Evolutionary conservation across 1,140 invertebrate genomes (phyloP).

Genomic region (Penaeus vannamei): DNA sequence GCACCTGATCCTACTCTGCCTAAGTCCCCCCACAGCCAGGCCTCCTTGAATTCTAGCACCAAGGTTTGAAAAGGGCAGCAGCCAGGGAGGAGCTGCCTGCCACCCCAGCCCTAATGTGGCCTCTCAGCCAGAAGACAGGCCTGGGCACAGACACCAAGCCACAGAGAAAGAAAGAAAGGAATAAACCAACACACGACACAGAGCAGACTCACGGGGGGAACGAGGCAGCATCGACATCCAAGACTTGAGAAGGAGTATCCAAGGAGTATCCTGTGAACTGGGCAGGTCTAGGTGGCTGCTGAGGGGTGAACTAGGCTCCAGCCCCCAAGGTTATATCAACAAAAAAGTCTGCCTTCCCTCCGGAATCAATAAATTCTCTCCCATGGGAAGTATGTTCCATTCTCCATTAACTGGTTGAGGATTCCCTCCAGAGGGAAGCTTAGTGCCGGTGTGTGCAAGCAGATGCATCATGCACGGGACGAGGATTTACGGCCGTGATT

Average conservation of each 20-base stretch:
- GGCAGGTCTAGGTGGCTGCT: slow-evolving; percentile 28
- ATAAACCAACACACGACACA: neutral
- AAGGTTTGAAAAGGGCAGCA: too few relatives aligned
- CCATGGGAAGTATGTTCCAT: slow-evolving; percentile 15
- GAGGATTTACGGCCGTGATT: slow-evolving; percentile 20
- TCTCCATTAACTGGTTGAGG: slow-evolving; percentile 3
- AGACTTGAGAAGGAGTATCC: too few relatives aligned
- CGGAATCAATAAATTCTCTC: slow-evolving; percentile 60
- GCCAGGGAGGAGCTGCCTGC: too few relatives aligned
- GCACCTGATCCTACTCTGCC: too few relatives aligned
- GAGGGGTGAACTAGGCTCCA: slow-evolving; percentile 34
- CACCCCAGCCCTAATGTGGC: too few relatives aligned
- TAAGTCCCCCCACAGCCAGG: too few relatives aligned
- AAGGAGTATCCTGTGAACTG: neutral
- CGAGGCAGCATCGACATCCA: too few relatives aligned
- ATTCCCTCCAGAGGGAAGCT: neutral
- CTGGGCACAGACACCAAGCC: too few relatives aligned
- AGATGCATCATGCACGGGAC: slow-evolving; percentile 8
- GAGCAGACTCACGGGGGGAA: too few relatives aligned
- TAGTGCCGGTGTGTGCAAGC: neutral
- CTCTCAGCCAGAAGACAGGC: too few relatives aligned
- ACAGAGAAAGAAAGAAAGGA: too few relatives aligned
- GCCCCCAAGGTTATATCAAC: slow-evolving; percentile 59
- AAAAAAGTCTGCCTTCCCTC: slow-evolving; percentile 64
- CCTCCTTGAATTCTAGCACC: too few relatives aligned